Base-by-base conservation (phyloP, 2,888 invertebrate genomes). In the Mythimna albipuncta region DNA sequence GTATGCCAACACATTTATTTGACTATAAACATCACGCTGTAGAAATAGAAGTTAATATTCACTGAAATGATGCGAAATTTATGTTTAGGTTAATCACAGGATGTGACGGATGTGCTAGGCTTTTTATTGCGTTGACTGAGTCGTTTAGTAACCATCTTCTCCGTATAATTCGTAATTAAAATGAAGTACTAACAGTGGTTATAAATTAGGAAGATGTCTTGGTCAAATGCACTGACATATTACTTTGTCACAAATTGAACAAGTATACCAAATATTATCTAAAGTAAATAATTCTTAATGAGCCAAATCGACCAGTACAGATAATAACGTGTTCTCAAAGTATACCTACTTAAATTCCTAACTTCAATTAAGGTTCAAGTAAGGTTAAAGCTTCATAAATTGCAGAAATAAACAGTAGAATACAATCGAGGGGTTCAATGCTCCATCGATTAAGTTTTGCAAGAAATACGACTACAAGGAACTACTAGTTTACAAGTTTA, bases 391-490 rank as follows among this genome's bases (percentile, higher is more conserved):
- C 19, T 59, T 38, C 54, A 54, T 16, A 55, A 35, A 61, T 71
- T 50, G 21, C 52, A n/a, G 38, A 50, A 62, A 35, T 11, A 71
- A 10, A 54, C 32, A 59, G 32, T 44, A 38, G 16, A 44, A 16
- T 21, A n/a, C 47, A 41, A 55, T 74, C n/a, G 38, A 59, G 0
- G 79, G 81, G 86, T 84, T 88, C 85, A 89, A 89, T 64, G 86
- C 73, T 84, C 88, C 87, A 88, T 89, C 85, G 88, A 89, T 89
- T 87, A 64, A 63, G 77, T 69, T 67, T 81, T 64, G 41, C 74
- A 81, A 81, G 62, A 83, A 80, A 82, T 75, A 71, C 75, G 69
- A 72, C 10, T 63, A 11, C 44, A 63, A 76, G 41, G 69, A 76
- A 71, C 75, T 64, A 47, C n/a, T 21, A 52, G 21, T 26, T 10